Conservation (phyloP, 2,113 vertebrate species). For the Periophthalmus modestus region DNA sequence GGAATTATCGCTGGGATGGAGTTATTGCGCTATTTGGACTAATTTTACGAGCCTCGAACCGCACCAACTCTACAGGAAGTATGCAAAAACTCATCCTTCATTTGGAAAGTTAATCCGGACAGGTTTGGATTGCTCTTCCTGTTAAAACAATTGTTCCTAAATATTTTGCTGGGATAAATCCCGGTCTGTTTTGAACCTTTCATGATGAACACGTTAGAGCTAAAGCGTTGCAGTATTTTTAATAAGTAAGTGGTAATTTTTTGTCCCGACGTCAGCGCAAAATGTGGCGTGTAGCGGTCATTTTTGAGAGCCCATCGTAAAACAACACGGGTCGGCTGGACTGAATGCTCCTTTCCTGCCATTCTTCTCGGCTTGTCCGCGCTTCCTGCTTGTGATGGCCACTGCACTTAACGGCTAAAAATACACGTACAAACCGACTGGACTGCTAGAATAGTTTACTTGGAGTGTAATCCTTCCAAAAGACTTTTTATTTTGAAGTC, state of each 20-base stretch:
- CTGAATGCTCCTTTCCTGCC: slow-evolving; percentile 80
- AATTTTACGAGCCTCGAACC: neutral
- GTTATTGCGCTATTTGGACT: slow-evolving; percentile 23
- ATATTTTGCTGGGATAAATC: slow-evolving; percentile 17
- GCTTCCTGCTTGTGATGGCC: slow-evolving; percentile 78
- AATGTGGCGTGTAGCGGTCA: slow-evolving; percentile 36
- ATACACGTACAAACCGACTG: slow-evolving; percentile 63
- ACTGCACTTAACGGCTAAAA: slow-evolving; percentile 74
- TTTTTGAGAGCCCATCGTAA: slow-evolving; percentile 55
- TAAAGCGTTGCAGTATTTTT: slow-evolving; percentile 44
- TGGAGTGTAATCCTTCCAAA: neutral
- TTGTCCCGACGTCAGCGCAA: slow-evolving; percentile 23
- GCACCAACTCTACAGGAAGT: slow-evolving; percentile 22
- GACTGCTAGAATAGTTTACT: slow-evolving; percentile 19
- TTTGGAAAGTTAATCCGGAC: slow-evolving; percentile 29
- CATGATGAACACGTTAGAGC: slow-evolving; percentile 40
- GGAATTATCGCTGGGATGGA: slow-evolving; percentile 27
- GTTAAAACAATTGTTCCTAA: slow-evolving; percentile 34
- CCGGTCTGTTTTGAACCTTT: neutral
- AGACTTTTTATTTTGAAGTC: neutral
- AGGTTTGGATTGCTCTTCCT: slow-evolving; percentile 66
- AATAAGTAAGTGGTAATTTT: slow-evolving; percentile 26
- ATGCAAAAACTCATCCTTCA: slow-evolving; percentile 17
- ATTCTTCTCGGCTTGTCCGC: slow-evolving; percentile 77
- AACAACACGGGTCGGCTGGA: slow-evolving; percentile 64